These are phyloP conservation scores for Sphenodon punctatus DNA, from an alignment of 2,797 vertebrate species.

Conservation along the genomic window DNA sequence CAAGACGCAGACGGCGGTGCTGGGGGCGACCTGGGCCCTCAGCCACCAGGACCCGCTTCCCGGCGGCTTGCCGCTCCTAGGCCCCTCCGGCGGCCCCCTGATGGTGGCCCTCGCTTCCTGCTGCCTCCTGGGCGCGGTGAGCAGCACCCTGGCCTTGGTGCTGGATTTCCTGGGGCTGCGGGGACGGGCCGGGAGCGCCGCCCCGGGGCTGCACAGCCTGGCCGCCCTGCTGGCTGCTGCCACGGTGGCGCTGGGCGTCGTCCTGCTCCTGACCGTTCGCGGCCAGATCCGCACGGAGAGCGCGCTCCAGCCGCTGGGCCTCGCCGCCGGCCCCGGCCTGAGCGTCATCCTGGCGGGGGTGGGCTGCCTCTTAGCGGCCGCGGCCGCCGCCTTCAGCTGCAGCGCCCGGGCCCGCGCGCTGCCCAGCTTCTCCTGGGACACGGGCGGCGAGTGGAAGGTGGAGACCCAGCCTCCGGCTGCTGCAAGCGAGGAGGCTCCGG, in stretches of 20 bases:
- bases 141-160: neutral
- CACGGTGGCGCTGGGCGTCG: neutral
- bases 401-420: neutral
- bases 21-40: neutral
- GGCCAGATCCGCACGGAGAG: neutral
- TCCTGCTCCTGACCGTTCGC: neutral
- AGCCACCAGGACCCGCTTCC: neutral
- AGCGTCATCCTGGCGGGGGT: slow-evolving; percentile 8
- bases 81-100: rapidly evolving
- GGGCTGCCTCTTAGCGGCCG: neutral
- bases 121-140: neutral
- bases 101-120: neutral
- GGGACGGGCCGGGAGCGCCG: rapidly evolving
- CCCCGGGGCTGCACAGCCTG: neutral
- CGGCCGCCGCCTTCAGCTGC: neutral
- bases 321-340: neutral
- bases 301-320: neutral
- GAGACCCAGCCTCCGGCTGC: neutral
- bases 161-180: neutral
- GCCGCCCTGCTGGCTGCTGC: neutral
- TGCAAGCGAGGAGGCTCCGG: too few relatives aligned
- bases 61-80: neutral
- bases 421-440: neutral
- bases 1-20: rapidly evolving
- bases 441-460: neutral